Percentiles rank a stretch among this genome's conserved stretches.
Conservation (phyloP, 2,113 vertebrate genomes). For the Neodon shergylaensis region DNA sequence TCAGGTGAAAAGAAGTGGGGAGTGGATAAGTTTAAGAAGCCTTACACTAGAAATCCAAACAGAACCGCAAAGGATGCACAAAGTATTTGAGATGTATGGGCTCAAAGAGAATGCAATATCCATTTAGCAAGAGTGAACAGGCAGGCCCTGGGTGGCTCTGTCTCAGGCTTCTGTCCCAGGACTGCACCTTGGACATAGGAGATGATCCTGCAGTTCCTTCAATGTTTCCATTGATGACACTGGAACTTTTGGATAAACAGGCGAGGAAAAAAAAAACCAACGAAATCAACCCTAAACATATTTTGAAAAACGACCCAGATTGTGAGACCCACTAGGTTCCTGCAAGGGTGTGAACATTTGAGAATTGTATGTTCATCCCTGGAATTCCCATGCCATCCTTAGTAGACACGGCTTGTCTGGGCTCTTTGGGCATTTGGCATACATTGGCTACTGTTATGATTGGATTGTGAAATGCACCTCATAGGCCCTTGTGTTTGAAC, state of each 20-base stretch:
- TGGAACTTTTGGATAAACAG: neutral
- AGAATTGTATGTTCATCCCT: neutral
- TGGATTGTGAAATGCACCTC: neutral
- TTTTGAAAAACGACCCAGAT: neutral
- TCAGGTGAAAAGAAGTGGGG: neutral
- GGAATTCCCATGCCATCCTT: neutral
- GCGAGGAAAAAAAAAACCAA: neutral
- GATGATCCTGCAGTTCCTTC: neutral
- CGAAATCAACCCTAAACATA: neutral
- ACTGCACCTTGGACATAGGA: neutral
- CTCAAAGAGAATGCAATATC: neutral
- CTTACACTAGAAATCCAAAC: neutral
- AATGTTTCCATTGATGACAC: neutral
- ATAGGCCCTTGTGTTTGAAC: neutral
- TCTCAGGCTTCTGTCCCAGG: neutral
- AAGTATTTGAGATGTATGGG: neutral
- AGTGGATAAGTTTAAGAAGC: neutral
- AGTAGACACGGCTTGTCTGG: neutral
- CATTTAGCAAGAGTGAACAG: neutral
- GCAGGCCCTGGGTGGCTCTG: neutral
- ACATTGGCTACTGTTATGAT: neutral
- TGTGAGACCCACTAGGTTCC: neutral
- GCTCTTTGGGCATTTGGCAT: neutral
- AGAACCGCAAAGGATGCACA: neutral
- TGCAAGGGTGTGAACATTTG: neutral